phyloP scores from a whole-genome alignment of 2,888 invertebrate genomes.

The Platycheirus rosarum region DNA sequence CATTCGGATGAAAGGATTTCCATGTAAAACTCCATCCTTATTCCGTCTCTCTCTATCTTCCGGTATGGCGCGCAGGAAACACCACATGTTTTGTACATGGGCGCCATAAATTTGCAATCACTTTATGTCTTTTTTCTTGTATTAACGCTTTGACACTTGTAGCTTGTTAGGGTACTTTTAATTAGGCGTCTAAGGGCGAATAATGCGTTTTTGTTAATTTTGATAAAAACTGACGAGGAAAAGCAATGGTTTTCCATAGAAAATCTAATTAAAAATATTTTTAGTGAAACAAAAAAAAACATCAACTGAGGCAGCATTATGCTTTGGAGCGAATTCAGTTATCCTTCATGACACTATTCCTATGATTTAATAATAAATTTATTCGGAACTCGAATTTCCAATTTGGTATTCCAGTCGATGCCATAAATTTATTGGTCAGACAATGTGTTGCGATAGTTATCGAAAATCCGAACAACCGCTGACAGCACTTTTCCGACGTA shows the following conservation, averaged over 20 bases:
- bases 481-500: conserved; percentile 14
- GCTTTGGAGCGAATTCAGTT: too few relatives aligned
- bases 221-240: too few relatives aligned
- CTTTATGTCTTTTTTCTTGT: conserved; percentile 29
- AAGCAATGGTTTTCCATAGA: too few relatives aligned
- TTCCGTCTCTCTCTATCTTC: conserved; percentile 1
- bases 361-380: too few relatives aligned
- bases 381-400: not conserved
- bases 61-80: conserved; percentile 4
- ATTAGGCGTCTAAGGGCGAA: too few relatives aligned
- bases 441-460: conserved; percentile 44
- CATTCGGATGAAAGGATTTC: conserved; percentile 72
- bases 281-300: too few relatives aligned
- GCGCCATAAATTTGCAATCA: conserved; percentile 67
- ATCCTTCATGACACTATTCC: too few relatives aligned
- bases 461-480: conserved; percentile 16
- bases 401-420: conserved; percentile 7
- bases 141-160: conserved; percentile 8
- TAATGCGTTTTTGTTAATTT: too few relatives aligned
- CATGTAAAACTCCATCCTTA: conserved; percentile 63
- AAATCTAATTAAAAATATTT: too few relatives aligned
- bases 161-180: too few relatives aligned
- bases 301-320: too few relatives aligned
- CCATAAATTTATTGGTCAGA: conserved; percentile 41
- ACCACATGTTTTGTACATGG: conserved; percentile 38